phyloP scores from a whole-genome alignment of 2,797 vertebrate species.

The Tinamus major region DNA sequence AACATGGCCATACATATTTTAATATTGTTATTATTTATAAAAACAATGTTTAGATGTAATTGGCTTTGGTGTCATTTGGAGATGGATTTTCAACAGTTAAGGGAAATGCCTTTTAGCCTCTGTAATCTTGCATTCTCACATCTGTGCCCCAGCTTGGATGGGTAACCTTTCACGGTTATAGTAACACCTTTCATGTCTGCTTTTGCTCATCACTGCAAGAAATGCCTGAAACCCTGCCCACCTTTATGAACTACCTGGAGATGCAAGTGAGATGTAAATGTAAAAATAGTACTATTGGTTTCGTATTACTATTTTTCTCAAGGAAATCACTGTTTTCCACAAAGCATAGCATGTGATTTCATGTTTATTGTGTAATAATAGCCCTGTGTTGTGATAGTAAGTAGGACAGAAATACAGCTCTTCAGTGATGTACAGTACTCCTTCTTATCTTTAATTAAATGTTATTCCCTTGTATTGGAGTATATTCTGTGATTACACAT shows the following conservation, averaged over 20 bases:
- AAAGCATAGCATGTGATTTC: not conserved
- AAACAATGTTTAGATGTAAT: not conserved
- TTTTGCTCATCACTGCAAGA: not conserved
- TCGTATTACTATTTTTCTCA: conserved; percentile 24
- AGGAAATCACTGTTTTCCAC: conserved; percentile 1
- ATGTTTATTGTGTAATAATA: conserved; percentile 44
- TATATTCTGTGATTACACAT: conserved; percentile 9
- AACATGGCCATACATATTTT: not conserved
- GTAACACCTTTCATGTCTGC: not conserved
- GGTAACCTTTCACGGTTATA: not conserved
- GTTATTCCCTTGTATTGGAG: conserved; percentile 57
- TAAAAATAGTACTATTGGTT: not conserved
- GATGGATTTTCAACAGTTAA: not conserved
- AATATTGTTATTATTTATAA: not conserved
- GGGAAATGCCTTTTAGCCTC: not conserved
- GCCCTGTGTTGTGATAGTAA: conserved; percentile 33
- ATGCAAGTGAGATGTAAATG: conserved; percentile 1
- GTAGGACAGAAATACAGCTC: conserved; percentile 52
- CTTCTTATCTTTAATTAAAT: conserved; percentile 71
- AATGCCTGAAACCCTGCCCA: not conserved
- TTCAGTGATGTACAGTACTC: conserved; percentile 32
- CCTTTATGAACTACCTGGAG: conserved; percentile 1
- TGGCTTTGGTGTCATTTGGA: not conserved
- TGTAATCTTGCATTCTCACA: not conserved
- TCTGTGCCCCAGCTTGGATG: not conserved